Percentiles rank a stretch among this genome's conserved stretches.
Evolutionary conservation across 2,113 vertebrate genomes (phyloP).

Genomic region (Lipophrys pholis): DNA sequence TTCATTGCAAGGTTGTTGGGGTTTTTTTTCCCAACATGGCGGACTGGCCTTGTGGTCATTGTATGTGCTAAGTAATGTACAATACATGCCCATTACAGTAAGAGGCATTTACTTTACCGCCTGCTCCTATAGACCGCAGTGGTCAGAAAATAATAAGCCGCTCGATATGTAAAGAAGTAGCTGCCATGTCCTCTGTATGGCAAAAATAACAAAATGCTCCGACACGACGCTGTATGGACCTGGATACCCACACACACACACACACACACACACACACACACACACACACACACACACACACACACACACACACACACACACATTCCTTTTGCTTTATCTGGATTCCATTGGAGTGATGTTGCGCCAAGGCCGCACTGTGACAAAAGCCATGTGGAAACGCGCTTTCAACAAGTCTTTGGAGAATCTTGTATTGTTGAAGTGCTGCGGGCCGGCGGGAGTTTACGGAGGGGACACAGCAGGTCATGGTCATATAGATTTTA

Average conservation of each 20-base stretch:
- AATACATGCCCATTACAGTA: constrained; percentile 63
- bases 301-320: constrained; percentile 16
- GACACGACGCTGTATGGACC: constrained; percentile 34
- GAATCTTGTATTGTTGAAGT: constrained; percentile 72
- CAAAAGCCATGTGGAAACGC: constrained; percentile 69
- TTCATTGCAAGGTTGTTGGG: constrained; percentile 22
- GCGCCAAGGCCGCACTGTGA: constrained; percentile 60
- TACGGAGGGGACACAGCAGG: constrained; percentile 63
- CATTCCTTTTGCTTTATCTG: constrained; percentile 62
- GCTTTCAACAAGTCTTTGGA: constrained; percentile 64
- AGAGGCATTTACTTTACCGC: constrained; percentile 61
- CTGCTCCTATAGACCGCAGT: constrained; percentile 58
- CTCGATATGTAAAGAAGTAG: constrained; percentile 46
- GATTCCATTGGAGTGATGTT: constrained; percentile 55
- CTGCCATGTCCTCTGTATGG: constrained; percentile 5
- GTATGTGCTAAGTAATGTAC: constrained; percentile 55
- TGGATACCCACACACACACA: neutral
- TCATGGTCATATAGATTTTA: constrained; percentile 74
- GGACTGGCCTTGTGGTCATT: constrained; percentile 63
- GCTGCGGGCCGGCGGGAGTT: constrained; percentile 69
- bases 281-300: constrained; percentile 1
- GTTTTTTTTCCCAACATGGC: constrained; percentile 8
- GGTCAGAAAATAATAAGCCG: constrained; percentile 46
- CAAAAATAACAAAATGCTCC: constrained; percentile 37
- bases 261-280: constrained; percentile 25